A percentile compares a stretch with the other conserved stretches of the same genome.
phyloP scores from a whole-genome alignment of 2,797 vertebrate species.

The Acanthurus leucopareius region DNA sequence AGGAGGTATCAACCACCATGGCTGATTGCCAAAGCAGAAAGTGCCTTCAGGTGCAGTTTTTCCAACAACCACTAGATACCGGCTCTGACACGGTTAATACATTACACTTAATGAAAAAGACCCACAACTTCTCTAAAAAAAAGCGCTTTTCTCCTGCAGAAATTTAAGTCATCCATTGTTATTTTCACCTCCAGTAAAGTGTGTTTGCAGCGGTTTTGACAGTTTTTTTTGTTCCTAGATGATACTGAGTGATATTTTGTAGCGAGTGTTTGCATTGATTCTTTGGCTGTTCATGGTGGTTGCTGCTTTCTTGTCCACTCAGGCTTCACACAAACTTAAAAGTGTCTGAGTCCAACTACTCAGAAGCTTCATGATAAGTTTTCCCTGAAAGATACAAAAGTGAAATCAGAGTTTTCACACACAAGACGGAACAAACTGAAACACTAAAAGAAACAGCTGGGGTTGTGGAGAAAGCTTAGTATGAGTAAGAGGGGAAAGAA shows the following conservation, averaged over 20 bases:
- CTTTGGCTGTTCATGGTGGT: not conserved
- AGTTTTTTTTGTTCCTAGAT: not conserved
- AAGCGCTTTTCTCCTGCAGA: not conserved
- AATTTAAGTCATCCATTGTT: not conserved
- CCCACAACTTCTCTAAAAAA: not conserved
- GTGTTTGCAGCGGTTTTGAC: not conserved
- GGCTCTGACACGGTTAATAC: not conserved
- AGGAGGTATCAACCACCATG: not conserved
- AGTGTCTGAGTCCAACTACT: not conserved
- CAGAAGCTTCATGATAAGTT: not conserved
- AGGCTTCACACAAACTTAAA: not conserved
- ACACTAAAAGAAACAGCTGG: not conserved
- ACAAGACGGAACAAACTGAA: not conserved
- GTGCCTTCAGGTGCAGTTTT: constrained; percentile 45
- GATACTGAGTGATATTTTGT: not conserved
- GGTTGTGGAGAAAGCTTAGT: not conserved
- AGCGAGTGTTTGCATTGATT: constrained; percentile 7
- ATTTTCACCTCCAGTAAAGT: not conserved
- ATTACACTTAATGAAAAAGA: not conserved
- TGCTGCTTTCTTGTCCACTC: not conserved
- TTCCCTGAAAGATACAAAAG: not conserved
- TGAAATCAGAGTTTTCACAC: not conserved
- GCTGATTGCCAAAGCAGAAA: constrained; percentile 11
- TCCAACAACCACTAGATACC: not conserved
- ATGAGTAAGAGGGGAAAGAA: not conserved